A percentile compares a stretch with the other conserved stretches of the same genome.
Evolutionary conservation across 2,113 vertebrate species (phyloP).

Genomic region (Opisthocomus hoazin): DNA sequence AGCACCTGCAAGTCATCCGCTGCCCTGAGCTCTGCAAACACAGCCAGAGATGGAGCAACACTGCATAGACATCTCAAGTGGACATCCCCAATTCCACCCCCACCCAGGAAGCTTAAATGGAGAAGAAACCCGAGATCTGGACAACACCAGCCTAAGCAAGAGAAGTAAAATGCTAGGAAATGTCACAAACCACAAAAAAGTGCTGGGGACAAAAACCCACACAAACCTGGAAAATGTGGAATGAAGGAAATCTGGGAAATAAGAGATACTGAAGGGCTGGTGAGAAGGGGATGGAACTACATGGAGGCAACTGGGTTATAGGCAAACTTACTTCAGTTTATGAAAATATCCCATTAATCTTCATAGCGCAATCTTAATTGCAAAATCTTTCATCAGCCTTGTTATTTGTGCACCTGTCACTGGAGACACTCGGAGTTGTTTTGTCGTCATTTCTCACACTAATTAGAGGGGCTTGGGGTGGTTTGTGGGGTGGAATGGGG

Average conservation of each 20-base stretch:
- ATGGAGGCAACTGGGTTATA: constrained; percentile 35
- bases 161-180: background rate
- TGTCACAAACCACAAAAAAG: background rate
- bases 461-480: constrained; percentile 67
- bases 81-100: background rate
- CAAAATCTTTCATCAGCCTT: constrained; percentile 73
- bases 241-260: background rate
- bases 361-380: constrained; percentile 73
- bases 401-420: constrained; percentile 74
- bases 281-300: background rate
- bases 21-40: background rate
- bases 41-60: rapidly evolving
- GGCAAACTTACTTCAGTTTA: constrained; percentile 65
- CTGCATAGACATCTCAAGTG: rapidly evolving
- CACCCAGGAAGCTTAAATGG: background rate
- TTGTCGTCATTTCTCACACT: constrained; percentile 70
- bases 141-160: background rate
- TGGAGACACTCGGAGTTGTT: constrained; percentile 56
- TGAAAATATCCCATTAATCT: constrained; percentile 74
- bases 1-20: background rate
- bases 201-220: background rate
- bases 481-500: background rate
- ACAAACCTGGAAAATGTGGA: background rate
- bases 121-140: background rate
- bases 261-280: background rate